A percentile compares a stretch with the other conserved stretches of the same genome.
Conservation (phyloP, 1,140 invertebrate genomes). For the Drosophila sechellia region DNA sequence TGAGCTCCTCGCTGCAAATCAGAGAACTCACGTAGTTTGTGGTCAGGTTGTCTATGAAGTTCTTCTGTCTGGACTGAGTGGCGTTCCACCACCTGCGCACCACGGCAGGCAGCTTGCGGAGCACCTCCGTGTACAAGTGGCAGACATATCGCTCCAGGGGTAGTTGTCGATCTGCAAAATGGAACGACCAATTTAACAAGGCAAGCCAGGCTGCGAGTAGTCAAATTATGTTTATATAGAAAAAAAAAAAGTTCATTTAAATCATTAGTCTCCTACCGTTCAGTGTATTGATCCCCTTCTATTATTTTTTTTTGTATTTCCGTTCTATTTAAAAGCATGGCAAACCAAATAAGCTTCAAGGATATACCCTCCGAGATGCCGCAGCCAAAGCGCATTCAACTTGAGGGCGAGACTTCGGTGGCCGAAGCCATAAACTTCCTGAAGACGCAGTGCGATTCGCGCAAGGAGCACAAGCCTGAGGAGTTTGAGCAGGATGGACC, state of each 20-base stretch:
- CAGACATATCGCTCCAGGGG: conserved; percentile 88
- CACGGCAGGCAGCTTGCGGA: conserved; percentile 90
- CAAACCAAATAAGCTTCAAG: conserved; percentile 52
- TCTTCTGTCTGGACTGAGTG: conserved; percentile 88
- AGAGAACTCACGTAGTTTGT: conserved; percentile 89
- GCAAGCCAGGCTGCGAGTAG: conserved; percentile 14
- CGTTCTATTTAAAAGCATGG: conserved; percentile 28
- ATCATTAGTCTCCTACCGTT: conserved; percentile 10
- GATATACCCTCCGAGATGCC: conserved; percentile 40
- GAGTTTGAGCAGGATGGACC: conserved; percentile 18
- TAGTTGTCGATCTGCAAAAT: conserved; percentile 59
- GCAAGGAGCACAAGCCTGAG: neutral
- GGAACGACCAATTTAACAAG: neutral
- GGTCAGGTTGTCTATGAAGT: conserved; percentile 91
- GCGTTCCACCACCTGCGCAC: conserved; percentile 93
- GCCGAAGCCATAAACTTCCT: conserved; percentile 51
- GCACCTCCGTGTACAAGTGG: conserved; percentile 87
- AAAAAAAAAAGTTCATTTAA: neutral
- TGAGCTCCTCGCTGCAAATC: conserved; percentile 90
- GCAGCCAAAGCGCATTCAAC: conserved; percentile 22
- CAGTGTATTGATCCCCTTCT: conserved; percentile 10
- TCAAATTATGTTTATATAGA: neutral
- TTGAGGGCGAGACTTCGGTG: conserved; percentile 39
- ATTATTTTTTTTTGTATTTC: conserved; percentile 17
- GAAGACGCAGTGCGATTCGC: conserved; percentile 17